Conservation (phyloP, 2,888 invertebrate species). For the Eustalomyia histrio region DNA sequence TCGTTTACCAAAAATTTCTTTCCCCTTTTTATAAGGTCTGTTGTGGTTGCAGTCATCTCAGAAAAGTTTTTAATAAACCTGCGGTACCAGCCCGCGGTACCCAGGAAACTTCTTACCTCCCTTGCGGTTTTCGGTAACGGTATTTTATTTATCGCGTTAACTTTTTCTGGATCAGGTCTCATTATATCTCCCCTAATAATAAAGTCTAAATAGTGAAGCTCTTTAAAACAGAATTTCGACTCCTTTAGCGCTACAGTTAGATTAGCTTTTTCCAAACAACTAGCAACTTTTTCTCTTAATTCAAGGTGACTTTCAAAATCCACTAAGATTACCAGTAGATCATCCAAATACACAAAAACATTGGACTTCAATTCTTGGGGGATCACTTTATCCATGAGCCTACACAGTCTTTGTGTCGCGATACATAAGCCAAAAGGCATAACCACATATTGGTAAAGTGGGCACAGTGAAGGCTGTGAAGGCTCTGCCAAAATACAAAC, state of each 20-base stretch:
- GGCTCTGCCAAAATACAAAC: constrained; percentile 45
- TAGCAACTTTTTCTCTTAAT: not conserved
- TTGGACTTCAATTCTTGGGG: constrained; percentile 12
- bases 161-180: constrained; percentile 12
- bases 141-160: not conserved
- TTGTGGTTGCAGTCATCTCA: constrained; percentile 10
- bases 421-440: no score
- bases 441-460: no score
- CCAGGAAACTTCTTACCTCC: no score
- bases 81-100: no score
- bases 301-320: not conserved
- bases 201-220: not conserved
- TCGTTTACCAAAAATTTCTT: constrained; percentile 3
- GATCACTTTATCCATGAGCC: no score
- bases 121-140: constrained; percentile 2
- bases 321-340: not conserved
- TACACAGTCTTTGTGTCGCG: no score
- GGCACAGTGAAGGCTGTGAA: constrained; percentile 35
- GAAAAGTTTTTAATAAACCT: no score
- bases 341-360: constrained; percentile 19
- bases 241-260: not conserved
- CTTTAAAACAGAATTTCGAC: not conserved
- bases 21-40: constrained; percentile 8
- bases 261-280: not conserved
- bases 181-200: no score